phyloP scores from a whole-genome alignment of 2,113 vertebrate genomes.

The Nerophis lumbriciformis region DNA sequence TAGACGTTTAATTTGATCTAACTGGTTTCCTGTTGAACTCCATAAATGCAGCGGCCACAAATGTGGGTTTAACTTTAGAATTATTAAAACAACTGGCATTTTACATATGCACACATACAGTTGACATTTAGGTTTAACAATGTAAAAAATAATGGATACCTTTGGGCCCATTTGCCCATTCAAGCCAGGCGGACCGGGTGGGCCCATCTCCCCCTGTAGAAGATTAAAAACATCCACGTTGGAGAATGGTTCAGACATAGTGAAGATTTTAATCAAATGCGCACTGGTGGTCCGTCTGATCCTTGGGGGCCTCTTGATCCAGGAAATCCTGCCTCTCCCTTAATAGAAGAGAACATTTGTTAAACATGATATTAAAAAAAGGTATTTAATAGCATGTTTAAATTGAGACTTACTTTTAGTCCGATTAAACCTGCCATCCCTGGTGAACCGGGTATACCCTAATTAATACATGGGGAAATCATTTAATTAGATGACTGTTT shows the following conservation, averaged over 20 bases:
- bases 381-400: background rate
- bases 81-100: too few species aligned
- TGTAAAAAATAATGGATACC: constrained; percentile 61
- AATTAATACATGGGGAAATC: constrained; percentile 24
- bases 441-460: constrained; percentile 73
- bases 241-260: background rate
- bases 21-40: too few species aligned
- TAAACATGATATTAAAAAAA: constrained; percentile 1
- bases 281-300: constrained; percentile 57
- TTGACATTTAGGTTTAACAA: too few species aligned
- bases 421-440: constrained; percentile 66
- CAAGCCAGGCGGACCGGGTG: constrained; percentile 75
- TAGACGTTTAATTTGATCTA: too few species aligned
- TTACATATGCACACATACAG: too few species aligned
- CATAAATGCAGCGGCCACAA: too few species aligned
- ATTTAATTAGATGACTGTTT: background rate
- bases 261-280: background rate
- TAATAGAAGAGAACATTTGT: constrained; percentile 22
- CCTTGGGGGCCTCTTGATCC: constrained; percentile 68
- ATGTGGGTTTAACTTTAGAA: too few species aligned
- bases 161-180: constrained; percentile 79
- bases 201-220: constrained; percentile 81
- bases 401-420: constrained; percentile 60
- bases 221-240: background rate
- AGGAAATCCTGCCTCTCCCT: constrained; percentile 68